Evolutionary conservation across 2,797 vertebrate genomes (phyloP).

Genomic region (Cryptoblepharus egeriae): DNA sequence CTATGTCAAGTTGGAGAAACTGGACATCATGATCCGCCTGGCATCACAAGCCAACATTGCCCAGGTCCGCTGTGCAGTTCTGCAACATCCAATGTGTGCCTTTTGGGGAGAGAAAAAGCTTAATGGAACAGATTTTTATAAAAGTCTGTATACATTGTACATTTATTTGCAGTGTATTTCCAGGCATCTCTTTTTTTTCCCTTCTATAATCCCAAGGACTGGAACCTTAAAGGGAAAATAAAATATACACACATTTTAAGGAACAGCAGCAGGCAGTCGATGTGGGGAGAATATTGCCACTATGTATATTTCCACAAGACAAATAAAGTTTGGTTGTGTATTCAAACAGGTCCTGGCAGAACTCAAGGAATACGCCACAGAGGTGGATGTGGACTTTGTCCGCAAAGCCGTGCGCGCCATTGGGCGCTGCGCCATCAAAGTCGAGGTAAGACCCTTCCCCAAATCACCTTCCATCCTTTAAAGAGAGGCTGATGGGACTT

Average conservation of each 20-base stretch:
- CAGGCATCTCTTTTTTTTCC: neutral
- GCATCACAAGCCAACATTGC: constrained; percentile 86
- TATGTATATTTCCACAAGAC: too few species aligned
- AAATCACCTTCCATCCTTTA: neutral
- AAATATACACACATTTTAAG: neutral
- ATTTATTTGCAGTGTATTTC: neutral
- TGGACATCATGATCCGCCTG: constrained; percentile 86
- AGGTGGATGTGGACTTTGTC: constrained; percentile 85
- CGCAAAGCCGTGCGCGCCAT: constrained; percentile 85
- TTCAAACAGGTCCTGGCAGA: constrained; percentile 80
- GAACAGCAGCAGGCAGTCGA: neutral
- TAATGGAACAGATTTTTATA: neutral
- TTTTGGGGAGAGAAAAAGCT: neutral
- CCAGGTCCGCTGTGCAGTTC: constrained; percentile 74
- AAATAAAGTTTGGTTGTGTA: rapidly evolving
- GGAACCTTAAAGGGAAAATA: neutral
- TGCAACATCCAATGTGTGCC: rapidly evolving
- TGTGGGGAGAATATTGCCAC: neutral
- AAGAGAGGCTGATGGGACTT: too few species aligned
- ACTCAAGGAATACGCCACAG: constrained; percentile 84
- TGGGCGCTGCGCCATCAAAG: constrained; percentile 84
- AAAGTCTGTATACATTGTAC: neutral
- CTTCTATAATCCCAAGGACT: neutral
- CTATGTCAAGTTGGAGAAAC: constrained; percentile 85
- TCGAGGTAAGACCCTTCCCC: constrained; percentile 74